A percentile compares a stretch with the other conserved stretches of the same genome.
Conservation (phyloP, 2,113 vertebrate species). For the Rynchops niger region DNA sequence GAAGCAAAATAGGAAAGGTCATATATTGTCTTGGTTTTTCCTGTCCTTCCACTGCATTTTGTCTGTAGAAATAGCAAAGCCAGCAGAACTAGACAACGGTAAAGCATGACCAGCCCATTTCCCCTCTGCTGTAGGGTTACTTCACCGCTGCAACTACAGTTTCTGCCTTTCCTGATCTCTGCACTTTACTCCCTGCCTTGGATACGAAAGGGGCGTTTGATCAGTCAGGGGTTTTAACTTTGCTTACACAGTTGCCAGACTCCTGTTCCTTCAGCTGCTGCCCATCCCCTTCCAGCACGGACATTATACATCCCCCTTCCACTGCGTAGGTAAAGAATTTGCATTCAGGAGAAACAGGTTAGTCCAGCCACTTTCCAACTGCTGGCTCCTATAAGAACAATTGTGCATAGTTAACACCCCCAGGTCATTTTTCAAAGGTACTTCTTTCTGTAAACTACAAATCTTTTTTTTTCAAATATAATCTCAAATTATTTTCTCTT, state of each 20-base stretch:
- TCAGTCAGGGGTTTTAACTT: background rate
- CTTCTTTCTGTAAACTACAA: background rate
- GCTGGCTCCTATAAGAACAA: conserved; percentile 18
- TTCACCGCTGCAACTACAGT: background rate
- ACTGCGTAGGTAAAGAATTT: background rate
- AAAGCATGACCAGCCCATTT: background rate
- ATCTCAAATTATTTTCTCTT: background rate
- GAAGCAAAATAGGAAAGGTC: background rate
- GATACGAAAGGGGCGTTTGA: background rate
- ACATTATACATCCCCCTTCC: background rate
- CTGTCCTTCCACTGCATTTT: background rate
- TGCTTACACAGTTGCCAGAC: background rate
- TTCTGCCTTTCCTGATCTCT: background rate
- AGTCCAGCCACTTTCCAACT: background rate
- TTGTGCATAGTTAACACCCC: background rate
- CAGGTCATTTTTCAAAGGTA: conserved; percentile 15
- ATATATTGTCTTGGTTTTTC: background rate
- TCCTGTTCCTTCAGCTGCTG: background rate
- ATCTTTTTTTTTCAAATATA: background rate
- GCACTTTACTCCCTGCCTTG: background rate
- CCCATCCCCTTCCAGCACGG: background rate
- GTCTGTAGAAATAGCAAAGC: background rate
- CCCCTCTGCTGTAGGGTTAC: background rate
- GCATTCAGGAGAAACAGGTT: conserved; percentile 60
- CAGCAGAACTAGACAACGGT: background rate